Evolutionary conservation across 2,888 invertebrate genomes (phyloP), one percentile per base, ranked within the genome.

Genomic region (Ceramica pisi): DNA sequence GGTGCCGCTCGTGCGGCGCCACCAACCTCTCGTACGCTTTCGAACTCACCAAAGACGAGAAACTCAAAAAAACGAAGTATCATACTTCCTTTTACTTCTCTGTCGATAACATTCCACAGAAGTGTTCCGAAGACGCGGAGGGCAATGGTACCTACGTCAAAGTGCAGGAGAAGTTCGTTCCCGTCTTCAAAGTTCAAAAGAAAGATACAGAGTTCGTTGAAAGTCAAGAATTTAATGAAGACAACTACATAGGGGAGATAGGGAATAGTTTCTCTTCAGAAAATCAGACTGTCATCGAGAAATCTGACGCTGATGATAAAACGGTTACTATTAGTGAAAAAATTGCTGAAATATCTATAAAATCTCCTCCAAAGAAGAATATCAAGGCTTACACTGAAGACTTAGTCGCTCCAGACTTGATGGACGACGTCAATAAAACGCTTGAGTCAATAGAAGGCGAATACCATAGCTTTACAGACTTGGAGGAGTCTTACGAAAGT

Each of bases 401-500:
- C 71, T 77, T 72, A 55, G 86, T 81, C 1, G 74, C 70, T 41
- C 67, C 86, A 31, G 87, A 87, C 53, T 35, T 70, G 1, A 66
- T 50, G 6, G 88, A 89, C 53, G 89, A 90, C 57, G 67, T 79
- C 3, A 87, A 90, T 67, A 86, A 82, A 44, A 86, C 88, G n/a
- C 21, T 89, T 23, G 92, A 92, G 21, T 88, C 92, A 0, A 83
- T 80, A n/a, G 94, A 94, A 86, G 96, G 96, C 0, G 95, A 95
- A 82, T 96, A 96, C 79, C 94, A 94, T n/a, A 96, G 96, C 76
- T 96, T 96, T 61, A 91, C 91, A 56, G 95, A 94, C 75, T 92
- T 93, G 19, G 95, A 93, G 70, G 91, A 93, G 12, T 91, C 90
- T 0, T 96, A 96, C 57, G 93, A 94, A 80, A 96, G 95, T 86